Evolutionary conservation across 2,888 invertebrate genomes (phyloP), one percentile per base, ranked within the genome.

Genomic region (Nineta flava): DNA sequence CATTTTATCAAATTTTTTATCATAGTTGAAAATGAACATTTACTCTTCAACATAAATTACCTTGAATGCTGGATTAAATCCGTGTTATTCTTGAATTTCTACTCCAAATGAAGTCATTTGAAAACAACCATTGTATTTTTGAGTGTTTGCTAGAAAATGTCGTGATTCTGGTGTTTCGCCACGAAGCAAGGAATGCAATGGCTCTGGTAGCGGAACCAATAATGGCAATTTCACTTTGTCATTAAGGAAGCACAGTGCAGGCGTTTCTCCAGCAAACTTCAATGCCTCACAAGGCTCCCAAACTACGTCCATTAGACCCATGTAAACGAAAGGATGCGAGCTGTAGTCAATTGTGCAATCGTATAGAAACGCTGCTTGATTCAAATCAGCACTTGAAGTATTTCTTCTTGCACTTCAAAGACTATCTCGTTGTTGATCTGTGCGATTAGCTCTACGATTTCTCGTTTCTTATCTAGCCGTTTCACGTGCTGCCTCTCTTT

Each of bases 51-150:
- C n/a, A 32, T 9, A 9, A 32, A 32, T 9, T 43, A 31, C 32
- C 46, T 46, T 51, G 16, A 19, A 51, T 38, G 51, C 43, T 43
- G 48, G 48, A 34, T 38, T 51, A 31, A 42, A 51, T 26, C 49
- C 51, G 2, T 35, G 48, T 40, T 53, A 43, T 49, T 38, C 17
- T 7, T 51, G 44, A 35, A 51, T 46, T 15, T 50, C 52, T 38
- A n/a, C n/a, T n/a, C n/a, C n/a, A n/a, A n/a, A 56, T 47, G 57
- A 56, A 16, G 57, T 58, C 55, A 57, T 56, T 50, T 50, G n/a
- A n/a, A n/a, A n/a, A n/a, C n/a, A n/a, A n/a, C n/a, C n/a, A n/a
- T n/a, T n/a, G n/a, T n/a, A n/a, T n/a, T n/a, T n/a, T n/a, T n/a
- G n/a, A n/a, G n/a, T n/a, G n/a, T n/a, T n/a, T n/a, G n/a, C n/a